Evolutionary conservation across 2,888 invertebrate species (phyloP).

Genomic region (Mechanitis messenoides): DNA sequence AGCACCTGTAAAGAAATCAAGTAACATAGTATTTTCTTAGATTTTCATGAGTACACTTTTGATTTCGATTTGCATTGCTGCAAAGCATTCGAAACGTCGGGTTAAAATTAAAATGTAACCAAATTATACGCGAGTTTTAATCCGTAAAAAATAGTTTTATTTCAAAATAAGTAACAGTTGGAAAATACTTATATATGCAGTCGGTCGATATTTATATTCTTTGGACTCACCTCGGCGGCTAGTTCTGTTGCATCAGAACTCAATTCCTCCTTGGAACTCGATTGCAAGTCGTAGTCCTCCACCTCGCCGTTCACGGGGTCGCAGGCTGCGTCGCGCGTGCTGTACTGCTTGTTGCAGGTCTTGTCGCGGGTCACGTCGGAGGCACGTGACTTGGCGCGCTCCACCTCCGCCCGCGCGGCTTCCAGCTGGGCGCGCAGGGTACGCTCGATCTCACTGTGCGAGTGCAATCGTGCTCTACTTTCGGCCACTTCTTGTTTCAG

Average conservation of each 20-base stretch:
- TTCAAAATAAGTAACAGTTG: no score
- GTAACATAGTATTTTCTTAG: no score
- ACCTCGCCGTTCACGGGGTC: conserved; percentile 63
- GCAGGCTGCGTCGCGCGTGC: conserved; percentile 64
- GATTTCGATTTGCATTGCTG: no score
- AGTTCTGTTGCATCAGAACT: conserved; percentile 68
- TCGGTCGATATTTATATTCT: not conserved
- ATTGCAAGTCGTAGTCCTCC: conserved; percentile 57
- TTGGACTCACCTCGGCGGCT: conserved; percentile 59
- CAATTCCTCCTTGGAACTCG: conserved; percentile 60
- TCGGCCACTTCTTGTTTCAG: conserved; percentile 69
- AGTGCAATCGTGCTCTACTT: conserved; percentile 63
- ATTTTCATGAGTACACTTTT: no score
- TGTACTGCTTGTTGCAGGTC: conserved; percentile 36
- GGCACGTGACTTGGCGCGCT: conserved; percentile 26
- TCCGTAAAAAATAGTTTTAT: no score
- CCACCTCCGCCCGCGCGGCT: conserved; percentile 59
- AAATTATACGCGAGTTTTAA: no score
- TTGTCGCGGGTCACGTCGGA: conserved; percentile 17
- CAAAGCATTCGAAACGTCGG: no score
- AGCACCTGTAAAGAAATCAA: conserved; percentile 46
- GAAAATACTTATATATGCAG: no score
- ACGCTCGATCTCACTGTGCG: conserved; percentile 68
- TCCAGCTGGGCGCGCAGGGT: conserved; percentile 67
- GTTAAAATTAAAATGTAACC: no score